Evolutionary conservation across 2,888 invertebrate species (phyloP).

Genomic region (Furcula furcula): DNA sequence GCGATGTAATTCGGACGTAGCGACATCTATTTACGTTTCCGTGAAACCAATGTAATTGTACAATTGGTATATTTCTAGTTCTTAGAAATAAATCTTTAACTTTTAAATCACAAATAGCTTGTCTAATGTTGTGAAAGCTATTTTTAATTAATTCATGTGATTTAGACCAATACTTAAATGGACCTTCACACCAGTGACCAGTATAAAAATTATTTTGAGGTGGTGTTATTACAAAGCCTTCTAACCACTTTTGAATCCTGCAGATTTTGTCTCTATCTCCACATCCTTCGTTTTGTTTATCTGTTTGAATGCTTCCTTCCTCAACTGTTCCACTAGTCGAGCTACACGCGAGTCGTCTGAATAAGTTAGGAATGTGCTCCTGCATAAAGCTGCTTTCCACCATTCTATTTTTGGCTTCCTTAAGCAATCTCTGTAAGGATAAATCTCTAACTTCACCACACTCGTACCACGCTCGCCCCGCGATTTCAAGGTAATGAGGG

Average conservation of each 20-base stretch:
- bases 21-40: too few species aligned
- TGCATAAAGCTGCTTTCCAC: constrained; percentile 1
- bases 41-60: too few species aligned
- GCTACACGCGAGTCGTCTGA: constrained; percentile 3
- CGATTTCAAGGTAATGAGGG: constrained; percentile 8
- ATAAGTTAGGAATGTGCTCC: constrained; percentile 2
- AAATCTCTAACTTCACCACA: too few species aligned
- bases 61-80: constrained; percentile 3
- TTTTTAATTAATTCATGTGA: constrained; percentile 3
- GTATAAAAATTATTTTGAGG: constrained; percentile 5
- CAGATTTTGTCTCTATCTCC: constrained; percentile 4
- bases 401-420: constrained; percentile 1
- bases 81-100: constrained; percentile 4
- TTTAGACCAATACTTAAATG: constrained; percentile 4
- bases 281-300: constrained; percentile 3
- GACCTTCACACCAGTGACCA: constrained; percentile 6
- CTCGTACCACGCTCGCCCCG: constrained; percentile 10
- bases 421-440: constrained; percentile 7
- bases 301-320: constrained; percentile 1
- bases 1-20: too few species aligned
- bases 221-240: constrained; percentile 4
- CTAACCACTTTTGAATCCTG: constrained; percentile 3
- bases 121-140: constrained; percentile 5
- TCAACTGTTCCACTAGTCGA: not conserved
- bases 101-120: constrained; percentile 3